Base-by-base conservation (phyloP, 2,113 vertebrate genomes). In the Ophiodon elongatus region DNA sequence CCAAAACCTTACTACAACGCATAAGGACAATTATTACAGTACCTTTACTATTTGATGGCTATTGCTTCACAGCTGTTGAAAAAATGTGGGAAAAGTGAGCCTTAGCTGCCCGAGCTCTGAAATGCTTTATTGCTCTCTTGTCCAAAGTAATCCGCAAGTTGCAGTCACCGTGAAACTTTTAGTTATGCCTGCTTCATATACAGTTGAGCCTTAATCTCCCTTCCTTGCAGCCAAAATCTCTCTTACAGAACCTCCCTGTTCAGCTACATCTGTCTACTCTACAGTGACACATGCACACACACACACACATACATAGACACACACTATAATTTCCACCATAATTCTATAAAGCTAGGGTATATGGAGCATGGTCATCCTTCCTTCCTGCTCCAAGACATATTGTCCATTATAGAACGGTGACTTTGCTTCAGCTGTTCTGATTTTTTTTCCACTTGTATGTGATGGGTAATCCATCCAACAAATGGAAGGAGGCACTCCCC, bases 351-450 rank as follows among this genome's bases (percentile, higher is more conserved):
- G 63, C 39, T 64, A 56, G 69, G 45, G 69, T 69, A 85, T 84
- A 89, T 73, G 71, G 63, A 81, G 29, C 82, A 57, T 17, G 25
- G 45, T 54, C 65, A 64, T 88, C 75, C 80, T 76, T 88, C 85
- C 79, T 86, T 86, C 69, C 80, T 84, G 74, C 70, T 88, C 25
- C 29, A 45, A 73, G 89, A 86, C 63, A 81, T 75, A 74, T 72
- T 75, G 81, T 80, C 76, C 57, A 69, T 85, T 91, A 92, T 72
- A 0, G 4, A 72, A 35, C 19, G 0, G 63, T 45, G 63, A 86
- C 73, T 87, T 70, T 23, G 65, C 82, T 85, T 86, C 90, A 90
- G 91, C 92, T 91, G 88, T 80, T 92, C 37, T 2, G 66, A 77
- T 87, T 82, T 85, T 83, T 60, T 84, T 65, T 78, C 50, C 60